phyloP scores from a whole-genome alignment of 2,113 vertebrate genomes.

The Oreochromis tanganicae region DNA sequence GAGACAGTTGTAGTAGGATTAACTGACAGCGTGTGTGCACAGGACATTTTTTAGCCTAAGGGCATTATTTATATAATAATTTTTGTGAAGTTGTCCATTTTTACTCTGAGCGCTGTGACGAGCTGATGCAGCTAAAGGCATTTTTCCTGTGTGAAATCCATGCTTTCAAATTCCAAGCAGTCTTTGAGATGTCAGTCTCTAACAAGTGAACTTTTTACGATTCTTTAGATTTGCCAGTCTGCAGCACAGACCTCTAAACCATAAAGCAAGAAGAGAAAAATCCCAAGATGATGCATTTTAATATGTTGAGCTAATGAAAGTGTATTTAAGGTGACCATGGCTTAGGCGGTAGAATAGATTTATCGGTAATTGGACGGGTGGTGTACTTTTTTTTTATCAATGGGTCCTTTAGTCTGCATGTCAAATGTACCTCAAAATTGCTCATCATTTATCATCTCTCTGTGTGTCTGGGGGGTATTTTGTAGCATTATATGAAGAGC shows the following conservation, averaged over 20 bases:
- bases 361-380: not conserved
- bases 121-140: not conserved
- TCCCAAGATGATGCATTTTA: not conserved
- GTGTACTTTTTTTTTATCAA: not conserved
- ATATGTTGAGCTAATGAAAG: not conserved
- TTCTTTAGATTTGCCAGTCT: not conserved
- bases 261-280: not conserved
- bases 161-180: not conserved
- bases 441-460: not conserved
- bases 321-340: fast-evolving
- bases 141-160: not conserved
- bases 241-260: not conserved
- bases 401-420: not conserved
- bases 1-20: not conserved
- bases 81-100: not conserved
- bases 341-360: not conserved
- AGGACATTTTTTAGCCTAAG: not conserved
- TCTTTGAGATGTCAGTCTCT: not conserved
- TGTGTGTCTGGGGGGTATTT: not conserved
- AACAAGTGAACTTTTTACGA: not conserved
- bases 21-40: not conserved
- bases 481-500: not conserved
- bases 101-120: not conserved
- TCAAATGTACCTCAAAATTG: not conserved
- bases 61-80: not conserved